Conservation (phyloP, 2,797 vertebrate species). For the Acanthis flammea region DNA sequence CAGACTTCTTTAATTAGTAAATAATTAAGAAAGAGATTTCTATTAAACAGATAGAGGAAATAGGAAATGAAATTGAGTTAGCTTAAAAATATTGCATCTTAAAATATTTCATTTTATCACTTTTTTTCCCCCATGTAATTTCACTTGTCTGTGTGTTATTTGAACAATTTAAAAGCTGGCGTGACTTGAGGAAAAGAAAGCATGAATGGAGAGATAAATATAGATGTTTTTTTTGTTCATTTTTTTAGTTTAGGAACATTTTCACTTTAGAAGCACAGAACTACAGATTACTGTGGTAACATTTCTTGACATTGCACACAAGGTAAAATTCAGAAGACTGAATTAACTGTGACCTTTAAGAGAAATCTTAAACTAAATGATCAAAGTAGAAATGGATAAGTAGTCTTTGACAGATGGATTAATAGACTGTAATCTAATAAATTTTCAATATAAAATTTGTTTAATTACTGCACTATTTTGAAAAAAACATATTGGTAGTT, state of each 20-base stretch:
- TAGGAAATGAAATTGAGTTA: neutral
- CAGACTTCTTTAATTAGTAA: neutral
- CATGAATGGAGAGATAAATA: neutral
- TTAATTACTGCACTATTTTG: neutral
- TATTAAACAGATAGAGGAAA: neutral
- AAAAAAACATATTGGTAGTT: neutral
- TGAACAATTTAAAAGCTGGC: neutral
- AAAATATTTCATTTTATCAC: neutral
- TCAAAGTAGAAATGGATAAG: neutral
- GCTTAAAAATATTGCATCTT: neutral
- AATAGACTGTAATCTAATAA: neutral
- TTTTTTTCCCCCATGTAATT: neutral
- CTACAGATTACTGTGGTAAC: neutral
- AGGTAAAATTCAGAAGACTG: neutral
- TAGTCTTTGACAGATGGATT: neutral
- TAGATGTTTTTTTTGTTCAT: rapidly evolving
- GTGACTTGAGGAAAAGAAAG: neutral
- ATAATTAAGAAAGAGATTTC: neutral
- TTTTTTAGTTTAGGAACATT: neutral
- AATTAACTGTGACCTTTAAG: neutral
- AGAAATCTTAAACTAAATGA: neutral
- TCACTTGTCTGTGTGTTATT: neutral
- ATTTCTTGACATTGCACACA: neutral
- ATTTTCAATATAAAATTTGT: neutral
- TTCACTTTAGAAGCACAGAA: neutral